Percentiles rank a stretch among this genome's conserved stretches.
Evolutionary conservation across 2,797 vertebrate species (phyloP).

Genomic region (Eupleurogrammus muticus): DNA sequence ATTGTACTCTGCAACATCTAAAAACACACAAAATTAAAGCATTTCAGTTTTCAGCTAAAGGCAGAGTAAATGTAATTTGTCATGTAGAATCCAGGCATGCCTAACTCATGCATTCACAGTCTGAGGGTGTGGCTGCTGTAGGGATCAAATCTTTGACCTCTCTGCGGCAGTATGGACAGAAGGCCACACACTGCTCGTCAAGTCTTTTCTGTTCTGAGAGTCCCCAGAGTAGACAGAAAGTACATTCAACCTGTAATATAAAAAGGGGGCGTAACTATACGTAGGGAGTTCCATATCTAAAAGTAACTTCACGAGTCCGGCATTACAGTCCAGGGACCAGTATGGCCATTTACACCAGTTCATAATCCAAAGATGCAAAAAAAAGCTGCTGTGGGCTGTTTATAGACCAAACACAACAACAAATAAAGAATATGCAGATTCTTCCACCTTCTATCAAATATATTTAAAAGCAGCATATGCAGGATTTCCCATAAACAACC

Average conservation of each 20-base stretch:
- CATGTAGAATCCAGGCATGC: constrained; percentile 19
- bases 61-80: constrained; percentile 49
- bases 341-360: constrained; percentile 39
- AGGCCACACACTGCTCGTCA: constrained; percentile 18
- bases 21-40: constrained; percentile 40
- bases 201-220: constrained; percentile 36
- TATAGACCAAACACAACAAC: constrained; percentile 1
- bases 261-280: constrained; percentile 58
- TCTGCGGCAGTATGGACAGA: constrained; percentile 28
- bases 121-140: constrained; percentile 38
- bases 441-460: constrained; percentile 48
- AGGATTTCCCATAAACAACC: too few species aligned
- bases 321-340: constrained; percentile 56
- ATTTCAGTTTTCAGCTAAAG: constrained; percentile 51
- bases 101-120: constrained; percentile 52
- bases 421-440: constrained; percentile 11
- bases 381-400: constrained; percentile 23
- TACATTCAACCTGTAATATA: constrained; percentile 72
- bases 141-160: constrained; percentile 46
- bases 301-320: constrained; percentile 54
- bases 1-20: constrained; percentile 62
- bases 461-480: background rate
- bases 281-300: constrained; percentile 43
- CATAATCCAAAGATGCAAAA: constrained; percentile 52
- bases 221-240: constrained; percentile 36